These are phyloP conservation scores for Corapipo altera DNA, from an alignment of 2,113 vertebrate genomes.

Conservation along the genomic window DNA sequence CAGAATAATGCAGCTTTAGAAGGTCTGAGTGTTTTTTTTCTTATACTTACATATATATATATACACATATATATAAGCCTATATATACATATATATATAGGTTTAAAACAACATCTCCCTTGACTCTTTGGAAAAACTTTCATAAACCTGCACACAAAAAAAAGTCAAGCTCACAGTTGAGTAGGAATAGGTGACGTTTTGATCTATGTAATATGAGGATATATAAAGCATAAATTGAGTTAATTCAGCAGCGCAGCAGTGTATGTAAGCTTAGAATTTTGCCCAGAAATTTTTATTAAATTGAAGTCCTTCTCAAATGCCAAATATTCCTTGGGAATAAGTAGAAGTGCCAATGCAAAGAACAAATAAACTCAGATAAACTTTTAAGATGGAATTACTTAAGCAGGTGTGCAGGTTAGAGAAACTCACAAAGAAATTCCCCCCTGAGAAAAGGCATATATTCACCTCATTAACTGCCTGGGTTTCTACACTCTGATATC, in stretches of 20 bases:
- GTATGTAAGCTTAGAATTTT: background rate
- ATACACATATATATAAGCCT: too few species aligned
- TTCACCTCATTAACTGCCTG: background rate
- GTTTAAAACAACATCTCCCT: background rate
- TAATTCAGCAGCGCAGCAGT: background rate
- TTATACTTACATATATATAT: too few species aligned
- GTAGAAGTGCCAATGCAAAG: background rate
- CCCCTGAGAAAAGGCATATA: background rate
- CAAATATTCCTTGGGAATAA: background rate
- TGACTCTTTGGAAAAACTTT: background rate
- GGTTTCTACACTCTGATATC: background rate
- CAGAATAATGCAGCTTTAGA: background rate
- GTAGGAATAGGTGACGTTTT: background rate
- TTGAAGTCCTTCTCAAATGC: background rate
- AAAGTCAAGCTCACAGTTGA: background rate
- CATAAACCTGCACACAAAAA: background rate
- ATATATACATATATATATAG: background rate
- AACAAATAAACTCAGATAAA: conserved; percentile 8
- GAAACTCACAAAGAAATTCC: background rate
- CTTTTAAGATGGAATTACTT: background rate
- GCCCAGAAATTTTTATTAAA: background rate
- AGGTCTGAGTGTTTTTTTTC: background rate
- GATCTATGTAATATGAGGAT: background rate
- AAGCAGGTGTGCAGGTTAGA: background rate
- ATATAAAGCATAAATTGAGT: background rate